Evolutionary conservation across 1,140 invertebrate species (phyloP), one percentile per base, ranked within the genome.

Genomic region (Homarus americanus): DNA sequence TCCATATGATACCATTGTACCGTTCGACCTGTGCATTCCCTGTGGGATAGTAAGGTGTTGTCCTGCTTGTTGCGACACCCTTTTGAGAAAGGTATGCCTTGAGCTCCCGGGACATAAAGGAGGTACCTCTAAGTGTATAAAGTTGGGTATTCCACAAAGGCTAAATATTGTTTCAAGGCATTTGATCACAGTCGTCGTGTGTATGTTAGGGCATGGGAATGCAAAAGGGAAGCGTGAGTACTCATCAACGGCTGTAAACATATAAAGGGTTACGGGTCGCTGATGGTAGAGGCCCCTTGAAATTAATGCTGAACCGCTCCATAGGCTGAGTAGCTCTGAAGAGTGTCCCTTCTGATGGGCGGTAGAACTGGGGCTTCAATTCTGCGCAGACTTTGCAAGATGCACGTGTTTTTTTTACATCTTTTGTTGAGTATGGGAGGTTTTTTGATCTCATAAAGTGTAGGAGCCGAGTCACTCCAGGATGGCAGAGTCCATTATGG

Each of bases 361-460:
- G n/a, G 73, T 49, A 63, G 40, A 58, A 24, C 15, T 34, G 1
- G 17, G 75, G 87, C 40, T 89, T 89, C 24, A 20, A 58, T 44
- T 87, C 87, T 40, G 87, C 82, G 87, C 87, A 86, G 20, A 2
- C 24, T 34, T 24, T 36, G n/a, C 44, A 87, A 32, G 80, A 89
- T 34, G n/a, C 17, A 9, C 1, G 1, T 0, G 58, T 40, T 28
- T n/a, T 2, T 28, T 0, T 17, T 7, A 63, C 38, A 1, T 88
- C 41, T 1, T 89, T 44, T 2, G 36, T 36, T 20, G 40, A 86
- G 63, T 28, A 89, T 15, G 80, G 76, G 7, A 10, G 38, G 41
- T 86, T 40, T 72, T n/a, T n/a, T n/a, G n/a, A n/a, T n/a, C n/a
- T n/a, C n/a, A n/a, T n/a, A n/a, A n/a, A n/a, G n/a, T n/a, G n/a